Conservation (phyloP, 2,888 invertebrate species). For the Pinctada fucata region DNA sequence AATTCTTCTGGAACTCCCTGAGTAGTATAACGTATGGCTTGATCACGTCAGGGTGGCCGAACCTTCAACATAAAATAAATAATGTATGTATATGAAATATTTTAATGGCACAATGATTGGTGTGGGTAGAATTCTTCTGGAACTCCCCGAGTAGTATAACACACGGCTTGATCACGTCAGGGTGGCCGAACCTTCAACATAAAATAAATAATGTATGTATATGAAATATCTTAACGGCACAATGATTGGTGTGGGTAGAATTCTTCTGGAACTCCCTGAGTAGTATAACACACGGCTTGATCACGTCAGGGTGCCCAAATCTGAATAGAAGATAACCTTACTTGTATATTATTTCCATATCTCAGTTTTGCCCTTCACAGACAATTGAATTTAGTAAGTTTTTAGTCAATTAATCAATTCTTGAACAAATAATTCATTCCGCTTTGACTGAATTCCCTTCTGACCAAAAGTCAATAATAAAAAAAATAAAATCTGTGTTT, state of each 20-base stretch:
- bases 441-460: too few relatives aligned
- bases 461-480: too few relatives aligned
- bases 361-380: too few relatives aligned
- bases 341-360: too few relatives aligned
- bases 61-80: constrained; percentile 80
- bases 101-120: constrained; percentile 92
- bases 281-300: constrained; percentile 87
- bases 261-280: constrained; percentile 88
- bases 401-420: too few relatives aligned
- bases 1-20: constrained; percentile 86
- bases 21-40: constrained; percentile 87
- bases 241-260: constrained; percentile 88
- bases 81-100: constrained; percentile 83
- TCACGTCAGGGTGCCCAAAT: constrained; percentile 88
- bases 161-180: constrained; percentile 88
- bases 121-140: constrained; percentile 85
- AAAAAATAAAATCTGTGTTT: too few relatives aligned
- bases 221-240: constrained; percentile 91
- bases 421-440: too few relatives aligned
- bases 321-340: constrained; percentile 77
- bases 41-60: constrained; percentile 88
- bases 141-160: constrained; percentile 85
- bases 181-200: constrained; percentile 85
- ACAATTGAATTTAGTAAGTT: too few relatives aligned
- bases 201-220: neutral